Evolutionary conservation across 2,797 vertebrate species (phyloP).

Genomic region (Lindbergichthys nudifrons): DNA sequence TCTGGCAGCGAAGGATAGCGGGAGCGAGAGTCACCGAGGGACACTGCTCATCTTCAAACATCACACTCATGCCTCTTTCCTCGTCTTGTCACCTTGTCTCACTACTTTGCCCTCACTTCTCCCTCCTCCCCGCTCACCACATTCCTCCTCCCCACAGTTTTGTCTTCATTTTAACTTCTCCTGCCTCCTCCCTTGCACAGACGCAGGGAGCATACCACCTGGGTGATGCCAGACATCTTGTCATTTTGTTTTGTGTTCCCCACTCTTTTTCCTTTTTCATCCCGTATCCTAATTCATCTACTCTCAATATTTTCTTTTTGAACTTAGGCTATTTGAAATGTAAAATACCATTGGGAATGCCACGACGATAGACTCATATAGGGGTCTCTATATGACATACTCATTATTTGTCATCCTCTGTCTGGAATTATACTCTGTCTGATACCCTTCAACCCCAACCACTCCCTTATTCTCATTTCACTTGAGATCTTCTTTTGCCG

Average conservation of each 20-base stretch:
- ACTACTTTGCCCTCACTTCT: constrained; percentile 64
- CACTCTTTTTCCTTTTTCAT: not conserved
- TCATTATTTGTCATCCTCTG: constrained; percentile 24
- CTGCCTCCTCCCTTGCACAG: constrained; percentile 30
- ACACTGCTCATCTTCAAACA: constrained; percentile 75
- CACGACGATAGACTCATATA: constrained; percentile 21
- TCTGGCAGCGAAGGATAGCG: constrained; percentile 67
- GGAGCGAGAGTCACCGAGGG: constrained; percentile 70
- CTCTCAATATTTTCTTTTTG: constrained; percentile 28
- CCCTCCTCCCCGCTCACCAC: constrained; percentile 40
- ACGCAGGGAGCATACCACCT: constrained; percentile 26
- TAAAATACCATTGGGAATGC: constrained; percentile 48
- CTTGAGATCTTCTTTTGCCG: constrained; percentile 34
- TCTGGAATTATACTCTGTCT: constrained; percentile 55
- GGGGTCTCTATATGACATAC: constrained; percentile 35
- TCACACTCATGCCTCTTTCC: constrained; percentile 52
- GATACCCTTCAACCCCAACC: constrained; percentile 30
- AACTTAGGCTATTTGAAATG: constrained; percentile 47
- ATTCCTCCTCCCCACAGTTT: constrained; percentile 64
- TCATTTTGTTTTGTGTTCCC: constrained; percentile 53
- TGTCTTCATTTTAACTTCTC: constrained; percentile 69
- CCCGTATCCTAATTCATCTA: constrained; percentile 23
- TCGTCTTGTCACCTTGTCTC: constrained; percentile 65
- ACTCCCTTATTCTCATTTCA: constrained; percentile 27
- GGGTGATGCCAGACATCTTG: constrained; percentile 54